Base-by-base conservation (phyloP, 2,797 vertebrate genomes). In the Sternotherus odoratus region DNA sequence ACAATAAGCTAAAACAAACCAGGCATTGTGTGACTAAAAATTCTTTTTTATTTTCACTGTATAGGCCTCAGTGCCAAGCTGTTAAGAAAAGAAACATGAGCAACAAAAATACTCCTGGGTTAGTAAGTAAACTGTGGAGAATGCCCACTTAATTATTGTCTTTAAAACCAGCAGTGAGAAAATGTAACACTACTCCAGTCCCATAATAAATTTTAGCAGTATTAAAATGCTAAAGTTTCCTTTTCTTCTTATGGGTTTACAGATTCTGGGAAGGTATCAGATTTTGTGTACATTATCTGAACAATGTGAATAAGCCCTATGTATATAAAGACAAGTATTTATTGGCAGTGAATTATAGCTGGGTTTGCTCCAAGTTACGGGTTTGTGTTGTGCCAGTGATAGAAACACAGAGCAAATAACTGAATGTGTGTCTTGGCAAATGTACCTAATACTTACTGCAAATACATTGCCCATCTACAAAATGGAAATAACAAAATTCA, bases 61-160 rank as follows among this genome's bases (percentile, higher is more conserved):
- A 88, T 91, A 91, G 21, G 53, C 81, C 56, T 83, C 80, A 86
- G 46, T 94, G 66, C 82, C 63, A 77, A 88, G 91, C 84, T 86
- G 69, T 93, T 85, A 86, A 89, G 57, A 87, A 53, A 79, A 96
- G 97, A 98, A 98, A 98, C 66, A 54, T 49, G 85, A 98, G 93
- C 89, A 90, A 72, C 46, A 90, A 69, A 96, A 97, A 97, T 85
- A 85, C 77, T 93, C 95, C 83, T 91, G 82, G 82, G 83, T 96
- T 91, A 87, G 89, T 92, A 77, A 46, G 82, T 86, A 90, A 79
- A 54, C 79, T 94, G 81, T 83, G n/a, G 54, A 86, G 82, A 95
- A 95, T 33, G 17, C 92, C 95, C 80, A 93, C 66, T 91, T 96
- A 97, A 97, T 97, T 96, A 97, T 46, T 51, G 87, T 90, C 95